phyloP scores from a whole-genome alignment of 2,797 vertebrate species.

The Notoglanidium macrostoma region DNA sequence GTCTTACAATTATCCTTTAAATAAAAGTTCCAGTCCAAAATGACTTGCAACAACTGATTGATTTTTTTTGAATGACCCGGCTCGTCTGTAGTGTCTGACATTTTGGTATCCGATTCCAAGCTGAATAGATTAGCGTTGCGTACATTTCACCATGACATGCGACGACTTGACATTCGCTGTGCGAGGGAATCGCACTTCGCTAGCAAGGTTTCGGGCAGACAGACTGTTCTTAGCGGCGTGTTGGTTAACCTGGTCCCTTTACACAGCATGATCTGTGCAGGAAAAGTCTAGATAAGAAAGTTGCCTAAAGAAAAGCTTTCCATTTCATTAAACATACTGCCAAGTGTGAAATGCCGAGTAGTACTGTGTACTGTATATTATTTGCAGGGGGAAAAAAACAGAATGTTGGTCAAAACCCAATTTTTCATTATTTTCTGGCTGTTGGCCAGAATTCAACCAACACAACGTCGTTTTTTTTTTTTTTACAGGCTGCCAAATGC shows the following conservation, averaged over 20 bases:
- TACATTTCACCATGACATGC: neutral
- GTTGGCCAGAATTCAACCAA: neutral
- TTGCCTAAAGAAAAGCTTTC: neutral
- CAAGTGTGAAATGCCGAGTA: neutral
- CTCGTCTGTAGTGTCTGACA: neutral
- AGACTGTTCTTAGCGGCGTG: neutral
- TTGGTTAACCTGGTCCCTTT: neutral
- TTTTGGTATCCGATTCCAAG: neutral
- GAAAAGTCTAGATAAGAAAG: neutral
- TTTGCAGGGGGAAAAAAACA: neutral
- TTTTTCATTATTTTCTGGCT: neutral
- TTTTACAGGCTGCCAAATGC: neutral
- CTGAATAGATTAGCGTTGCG: neutral
- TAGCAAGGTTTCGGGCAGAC: neutral
- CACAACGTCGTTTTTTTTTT: neutral
- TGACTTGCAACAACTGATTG: neutral
- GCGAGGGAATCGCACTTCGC: neutral
- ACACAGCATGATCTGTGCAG: neutral
- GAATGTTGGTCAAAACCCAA: neutral
- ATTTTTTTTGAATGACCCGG: neutral
- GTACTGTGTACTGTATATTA: neutral
- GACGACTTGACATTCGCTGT: neutral
- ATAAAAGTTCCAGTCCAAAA: neutral
- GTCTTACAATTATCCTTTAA: neutral
- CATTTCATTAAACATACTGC: neutral